phyloP scores from a whole-genome alignment of 1,140 invertebrate species.

The Saccostrea echinata region DNA sequence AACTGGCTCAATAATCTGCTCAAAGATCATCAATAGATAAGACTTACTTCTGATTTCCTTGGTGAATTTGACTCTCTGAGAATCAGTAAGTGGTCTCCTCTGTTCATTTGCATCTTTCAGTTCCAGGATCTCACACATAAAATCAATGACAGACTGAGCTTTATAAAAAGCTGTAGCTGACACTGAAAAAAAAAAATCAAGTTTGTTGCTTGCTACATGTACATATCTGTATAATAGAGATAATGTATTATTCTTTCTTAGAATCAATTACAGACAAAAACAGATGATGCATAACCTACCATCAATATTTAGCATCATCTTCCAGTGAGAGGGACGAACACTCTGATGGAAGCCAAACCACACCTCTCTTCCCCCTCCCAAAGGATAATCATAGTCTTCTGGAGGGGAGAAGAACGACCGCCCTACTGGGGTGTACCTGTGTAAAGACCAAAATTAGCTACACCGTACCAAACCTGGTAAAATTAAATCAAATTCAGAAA shows the following conservation, averaged over 20 bases:
- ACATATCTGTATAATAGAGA: no score
- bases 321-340: slow-evolving; percentile 99
- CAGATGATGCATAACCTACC: slow-evolving; percentile 82
- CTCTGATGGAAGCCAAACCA: slow-evolving; percentile 99
- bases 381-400: slow-evolving; percentile 97
- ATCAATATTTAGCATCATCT: slow-evolving; percentile 99
- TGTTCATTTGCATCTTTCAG: slow-evolving; percentile 97
- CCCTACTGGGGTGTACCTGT: slow-evolving; percentile 97
- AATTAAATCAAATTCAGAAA: no score
- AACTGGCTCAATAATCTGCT: no score
- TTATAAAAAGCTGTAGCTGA: slow-evolving; percentile 99
- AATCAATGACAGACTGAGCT: slow-evolving; percentile 99
- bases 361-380: slow-evolving; percentile 98
- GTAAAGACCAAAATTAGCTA: slow-evolving; percentile 29
- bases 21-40: background rate
- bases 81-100: slow-evolving; percentile 98
- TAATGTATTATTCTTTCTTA: background rate
- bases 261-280: background rate
- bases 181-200: slow-evolving; percentile 84
- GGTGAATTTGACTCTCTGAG: slow-evolving; percentile 99
- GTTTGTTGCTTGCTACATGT: background rate
- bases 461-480: background rate
- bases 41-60: slow-evolving; percentile 98
- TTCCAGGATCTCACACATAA: slow-evolving; percentile 99
- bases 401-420: slow-evolving; percentile 99